Evolutionary conservation across 2,113 vertebrate species (phyloP).

Genomic region (Regulus satrapa): DNA sequence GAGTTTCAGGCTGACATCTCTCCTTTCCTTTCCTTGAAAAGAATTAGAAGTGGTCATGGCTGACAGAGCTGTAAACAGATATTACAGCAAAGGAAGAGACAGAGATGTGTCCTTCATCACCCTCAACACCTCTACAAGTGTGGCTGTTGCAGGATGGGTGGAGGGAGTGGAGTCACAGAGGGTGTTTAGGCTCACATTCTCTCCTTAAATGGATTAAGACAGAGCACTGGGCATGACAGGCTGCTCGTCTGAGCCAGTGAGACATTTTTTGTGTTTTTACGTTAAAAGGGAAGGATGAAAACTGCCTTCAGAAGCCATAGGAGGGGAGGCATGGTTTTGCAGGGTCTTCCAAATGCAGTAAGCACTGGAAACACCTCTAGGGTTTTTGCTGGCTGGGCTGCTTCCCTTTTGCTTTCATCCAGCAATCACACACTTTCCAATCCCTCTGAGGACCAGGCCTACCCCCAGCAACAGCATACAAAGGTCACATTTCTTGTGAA

Average conservation of each 20-base stretch:
- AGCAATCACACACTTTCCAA: not conserved
- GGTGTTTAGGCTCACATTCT: not conserved
- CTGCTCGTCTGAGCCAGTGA: accelerated
- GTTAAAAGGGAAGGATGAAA: not conserved
- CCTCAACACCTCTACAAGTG: not conserved
- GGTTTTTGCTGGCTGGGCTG: not conserved
- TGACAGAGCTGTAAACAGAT: not conserved
- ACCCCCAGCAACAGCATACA: not conserved
- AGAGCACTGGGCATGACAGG: not conserved
- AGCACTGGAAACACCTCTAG: not conserved
- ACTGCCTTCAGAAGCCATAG: not conserved
- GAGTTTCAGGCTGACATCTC: not conserved
- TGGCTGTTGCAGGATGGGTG: not conserved
- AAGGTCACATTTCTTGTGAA: not conserved
- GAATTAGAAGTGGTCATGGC: not conserved
- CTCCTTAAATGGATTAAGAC: not conserved
- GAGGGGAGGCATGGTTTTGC: not conserved
- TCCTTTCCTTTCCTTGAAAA: not conserved
- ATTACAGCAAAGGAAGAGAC: not conserved
- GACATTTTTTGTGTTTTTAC: not conserved
- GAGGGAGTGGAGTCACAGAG: not conserved
- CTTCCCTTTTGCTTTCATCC: slow-evolving; percentile 2
- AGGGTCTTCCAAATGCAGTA: not conserved
- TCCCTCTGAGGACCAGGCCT: not conserved
- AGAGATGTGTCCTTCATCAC: not conserved